A percentile compares a stretch with the other conserved stretches of the same genome.
phyloP scores from a whole-genome alignment of 2,797 vertebrate genomes.

The Tapirus indicus region DNA sequence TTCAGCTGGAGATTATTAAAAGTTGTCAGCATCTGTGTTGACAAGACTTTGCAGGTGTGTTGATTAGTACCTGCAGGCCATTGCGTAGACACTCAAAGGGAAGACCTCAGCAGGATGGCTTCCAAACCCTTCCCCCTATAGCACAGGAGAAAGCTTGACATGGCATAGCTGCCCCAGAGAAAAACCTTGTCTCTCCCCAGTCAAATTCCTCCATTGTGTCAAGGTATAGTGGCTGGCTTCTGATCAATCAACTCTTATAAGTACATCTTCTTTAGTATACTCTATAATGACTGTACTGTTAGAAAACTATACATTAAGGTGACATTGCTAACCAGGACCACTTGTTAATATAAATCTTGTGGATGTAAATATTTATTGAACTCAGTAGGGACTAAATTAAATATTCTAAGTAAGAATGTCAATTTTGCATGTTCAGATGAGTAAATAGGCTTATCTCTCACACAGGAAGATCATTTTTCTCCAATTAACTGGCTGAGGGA shows the following conservation, averaged over 20 bases:
- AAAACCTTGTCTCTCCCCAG: background rate
- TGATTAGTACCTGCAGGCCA: conserved; percentile 41
- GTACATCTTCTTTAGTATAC: background rate
- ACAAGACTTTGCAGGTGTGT: conserved; percentile 54
- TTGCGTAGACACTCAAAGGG: background rate
- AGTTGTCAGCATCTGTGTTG: background rate
- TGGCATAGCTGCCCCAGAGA: background rate
- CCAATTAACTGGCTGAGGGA: background rate
- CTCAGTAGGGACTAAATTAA: background rate
- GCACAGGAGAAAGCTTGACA: background rate
- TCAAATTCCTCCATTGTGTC: background rate
- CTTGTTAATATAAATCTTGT: background rate
- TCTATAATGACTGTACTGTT: background rate
- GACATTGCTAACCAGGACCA: background rate
- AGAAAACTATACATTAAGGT: background rate
- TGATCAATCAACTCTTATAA: background rate
- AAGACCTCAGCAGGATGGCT: background rate
- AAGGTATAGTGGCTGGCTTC: background rate
- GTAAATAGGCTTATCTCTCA: background rate
- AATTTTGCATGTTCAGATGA: background rate
- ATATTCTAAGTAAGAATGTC: background rate
- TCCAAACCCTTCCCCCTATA: background rate
- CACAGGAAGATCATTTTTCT: background rate
- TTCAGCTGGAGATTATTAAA: conserved; percentile 61
- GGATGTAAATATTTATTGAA: background rate